Base-by-base conservation (phyloP, 2,797 vertebrate species). In the Sparus aurata region DNA sequence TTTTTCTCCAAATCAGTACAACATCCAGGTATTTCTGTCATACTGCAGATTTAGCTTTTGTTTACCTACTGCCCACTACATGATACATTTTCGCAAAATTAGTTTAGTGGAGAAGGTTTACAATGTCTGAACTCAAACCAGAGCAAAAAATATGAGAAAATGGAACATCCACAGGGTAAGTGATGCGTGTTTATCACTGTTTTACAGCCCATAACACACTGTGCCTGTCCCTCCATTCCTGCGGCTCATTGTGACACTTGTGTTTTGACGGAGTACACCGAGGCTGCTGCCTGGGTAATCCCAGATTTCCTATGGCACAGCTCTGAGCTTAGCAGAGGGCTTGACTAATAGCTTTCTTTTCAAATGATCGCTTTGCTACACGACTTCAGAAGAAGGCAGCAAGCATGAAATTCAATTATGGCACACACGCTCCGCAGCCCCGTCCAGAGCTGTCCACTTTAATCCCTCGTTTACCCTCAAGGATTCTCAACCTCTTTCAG, bases 361-460 rank as follows among this genome's bases (percentile, higher is more conserved):
- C 97, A 96, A 95, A 93, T 98, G 97, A 97, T 95, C 82, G 97
- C 97, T 95, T 97, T 96, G 87, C 47, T 97, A 96, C 97, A 96
- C 96, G 80, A 97, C 97, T 98, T 98, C 97, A 98, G 96, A 98
- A 94, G 93, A 89, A 95, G 94, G 93, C 96, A 95, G 94, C 71
- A 80, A 96, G 97, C 96, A 95, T 98, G 96, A 98, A 98, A 98
- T 97, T 96, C 92, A 97, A 98, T 98, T 97, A 97, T 91, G 91
- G 86, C 81, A 95, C 96, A 95, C 96, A 95, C 94, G 92, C 95
- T 97, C 95, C 91, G 93, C 85, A 89, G 95, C 93, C 90, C 95
- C 88, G 93, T 96, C 93, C 95, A 94, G 95, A 96, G 94, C 91
- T 93, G 91, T 93, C 95, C 93, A 73, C 90, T 93, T 77, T 97